Conservation (phyloP, 2,113 vertebrate species). For the Microcebus tavaratra region DNA sequence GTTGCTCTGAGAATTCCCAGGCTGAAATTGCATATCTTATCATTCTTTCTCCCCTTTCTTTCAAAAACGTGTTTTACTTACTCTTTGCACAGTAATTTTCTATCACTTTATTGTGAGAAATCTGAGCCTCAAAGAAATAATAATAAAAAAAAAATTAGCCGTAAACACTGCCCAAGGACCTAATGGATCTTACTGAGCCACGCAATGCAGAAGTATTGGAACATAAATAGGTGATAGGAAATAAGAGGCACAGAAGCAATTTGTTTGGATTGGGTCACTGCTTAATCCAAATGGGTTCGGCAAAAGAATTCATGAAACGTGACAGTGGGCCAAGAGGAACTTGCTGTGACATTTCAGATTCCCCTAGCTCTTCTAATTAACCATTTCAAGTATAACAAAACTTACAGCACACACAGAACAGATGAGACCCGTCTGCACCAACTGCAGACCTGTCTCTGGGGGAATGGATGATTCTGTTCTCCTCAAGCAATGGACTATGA, state of each 20-base stretch:
- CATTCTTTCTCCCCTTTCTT: background rate
- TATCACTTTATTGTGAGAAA: slow-evolving; percentile 63
- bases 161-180: slow-evolving; percentile 78
- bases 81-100: slow-evolving; percentile 23
- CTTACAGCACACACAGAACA: slow-evolving; percentile 77
- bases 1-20: slow-evolving; percentile 26
- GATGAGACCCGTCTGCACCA: slow-evolving; percentile 75
- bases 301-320: slow-evolving; percentile 81
- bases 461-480: slow-evolving; percentile 75
- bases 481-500: slow-evolving; percentile 79
- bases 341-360: slow-evolving; percentile 82
- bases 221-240: slow-evolving; percentile 72
- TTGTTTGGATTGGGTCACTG: slow-evolving; percentile 68
- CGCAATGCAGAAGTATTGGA: slow-evolving; percentile 71
- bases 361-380: slow-evolving; percentile 83
- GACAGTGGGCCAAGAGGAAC: slow-evolving; percentile 79
- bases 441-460: slow-evolving; percentile 75
- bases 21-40: background rate
- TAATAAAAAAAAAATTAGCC: slow-evolving; percentile 64
- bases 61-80: background rate
- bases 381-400: slow-evolving; percentile 83
- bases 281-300: slow-evolving; percentile 72
- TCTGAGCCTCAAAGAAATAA: slow-evolving; percentile 67
- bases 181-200: slow-evolving; percentile 80
- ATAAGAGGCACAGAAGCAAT: slow-evolving; percentile 39